Evolutionary conservation across 53 echinoderm and acorn worm species (phyloP), one percentile per base, ranked within the genome.

Genomic region (Paracentrotus lividus): DNA sequence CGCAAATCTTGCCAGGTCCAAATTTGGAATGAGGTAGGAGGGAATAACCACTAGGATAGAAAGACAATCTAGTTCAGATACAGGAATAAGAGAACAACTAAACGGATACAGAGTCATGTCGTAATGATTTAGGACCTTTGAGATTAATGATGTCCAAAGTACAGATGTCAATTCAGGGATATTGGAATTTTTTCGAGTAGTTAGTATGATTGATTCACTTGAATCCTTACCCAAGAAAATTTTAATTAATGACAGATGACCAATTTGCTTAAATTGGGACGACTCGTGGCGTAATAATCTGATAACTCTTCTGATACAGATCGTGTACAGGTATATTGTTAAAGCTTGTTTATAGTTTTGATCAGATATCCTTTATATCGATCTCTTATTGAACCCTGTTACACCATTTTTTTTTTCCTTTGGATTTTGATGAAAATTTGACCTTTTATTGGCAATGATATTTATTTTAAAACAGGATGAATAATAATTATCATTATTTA

Each of bases 11-110:
- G 86, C 86, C 86, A 86, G 54, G 18, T 86, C 86, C 85, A 86
- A 86, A 86, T 7, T 86, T 53, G 56, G 56, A 86, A 86, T 86
- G 86, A 86, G 86, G 86, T 86, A 86, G 86, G 86, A 56, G 86
- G 86, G 56, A 86, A 56, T n/a, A n/a, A 56, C 45, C 14, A 81
- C 12, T 81, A 47, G 81, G 81, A 81, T 8, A 81, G 81, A 81
- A 81, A 81, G 81, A 81, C 81, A 81, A 81, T 45, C 81, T 81
- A 81, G 81, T 81, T 10, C 26, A 81, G 26, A 44, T 45, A 27
- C 47, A 81, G 10, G 47, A 45, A 45, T n/a, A 10, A 13, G 26
- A 81, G 47, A 47, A 81, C 6, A 33, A 81, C 7, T 20, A 9
- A 45, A 78, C n/a, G 81, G 81, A 45, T 45, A 81, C 45, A 81